Conservation (phyloP, 1,140 invertebrate species). For the Penaeus chinensis region DNA sequence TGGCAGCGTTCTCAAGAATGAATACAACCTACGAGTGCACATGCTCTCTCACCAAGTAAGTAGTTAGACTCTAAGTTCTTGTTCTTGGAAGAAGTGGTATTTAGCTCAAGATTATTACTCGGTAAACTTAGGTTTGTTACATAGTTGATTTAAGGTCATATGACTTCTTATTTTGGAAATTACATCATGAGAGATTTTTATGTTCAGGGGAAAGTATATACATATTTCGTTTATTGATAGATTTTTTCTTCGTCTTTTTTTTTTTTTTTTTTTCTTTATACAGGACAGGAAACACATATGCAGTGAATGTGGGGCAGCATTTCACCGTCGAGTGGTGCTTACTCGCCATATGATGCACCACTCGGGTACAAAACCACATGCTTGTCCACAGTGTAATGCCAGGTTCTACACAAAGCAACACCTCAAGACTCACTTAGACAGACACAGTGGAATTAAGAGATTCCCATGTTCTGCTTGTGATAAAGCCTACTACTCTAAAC, state of each 20-base stretch:
- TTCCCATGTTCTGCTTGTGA: conserved; percentile 36
- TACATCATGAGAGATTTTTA: too few species aligned
- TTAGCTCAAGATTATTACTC: not conserved
- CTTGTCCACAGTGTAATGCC: conserved; percentile 31
- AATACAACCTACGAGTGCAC: conserved; percentile 41
- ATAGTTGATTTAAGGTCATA: too few species aligned
- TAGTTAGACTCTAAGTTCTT: not conserved
- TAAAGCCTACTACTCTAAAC: conserved; percentile 48
- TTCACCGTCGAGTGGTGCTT: conserved; percentile 31
- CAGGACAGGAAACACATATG: conserved; percentile 41
- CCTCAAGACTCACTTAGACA: conserved; percentile 40
- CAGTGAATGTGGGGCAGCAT: conserved; percentile 43
- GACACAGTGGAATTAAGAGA: conserved; percentile 27
- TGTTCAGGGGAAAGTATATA: not conserved
- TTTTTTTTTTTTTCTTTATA: not conserved
- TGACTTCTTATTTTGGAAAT: too few species aligned
- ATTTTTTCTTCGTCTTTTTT: not conserved
- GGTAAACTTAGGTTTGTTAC: too few species aligned
- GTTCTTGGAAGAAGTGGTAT: not conserved
- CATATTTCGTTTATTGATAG: not conserved
- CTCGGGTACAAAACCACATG: conserved; percentile 42
- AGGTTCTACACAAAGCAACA: conserved; percentile 45
- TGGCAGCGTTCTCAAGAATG: conserved; percentile 42
- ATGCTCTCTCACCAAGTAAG: conserved; percentile 53
- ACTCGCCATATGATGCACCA: conserved; percentile 46